Percentiles rank a stretch among this genome's conserved stretches.
These are phyloP conservation scores for Altica lythri DNA, from an alignment of 2,888 invertebrate genomes.

Conservation along the genomic window DNA sequence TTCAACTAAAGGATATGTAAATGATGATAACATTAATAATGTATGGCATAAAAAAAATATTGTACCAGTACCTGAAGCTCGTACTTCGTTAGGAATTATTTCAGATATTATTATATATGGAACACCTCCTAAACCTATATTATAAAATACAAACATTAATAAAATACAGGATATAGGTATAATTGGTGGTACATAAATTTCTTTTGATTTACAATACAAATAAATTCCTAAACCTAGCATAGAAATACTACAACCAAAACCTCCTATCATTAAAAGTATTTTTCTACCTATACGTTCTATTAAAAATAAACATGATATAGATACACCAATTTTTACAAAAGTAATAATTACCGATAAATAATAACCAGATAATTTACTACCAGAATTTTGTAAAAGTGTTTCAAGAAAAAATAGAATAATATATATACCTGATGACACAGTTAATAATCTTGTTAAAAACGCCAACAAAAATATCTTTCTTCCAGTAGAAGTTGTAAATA, in stretches of 20 bases:
- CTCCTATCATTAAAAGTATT: constrained; percentile 3
- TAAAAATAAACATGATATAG: background rate
- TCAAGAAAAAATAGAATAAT: constrained; percentile 77
- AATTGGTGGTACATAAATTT: background rate
- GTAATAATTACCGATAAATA: background rate
- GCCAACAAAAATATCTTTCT: background rate
- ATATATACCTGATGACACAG: constrained; percentile 66
- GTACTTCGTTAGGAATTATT: constrained; percentile 38
- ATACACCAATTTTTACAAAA: background rate
- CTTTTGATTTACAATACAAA: background rate
- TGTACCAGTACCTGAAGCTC: constrained; percentile 2
- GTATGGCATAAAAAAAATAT: background rate
- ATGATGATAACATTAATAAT: background rate
- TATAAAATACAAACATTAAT: background rate
- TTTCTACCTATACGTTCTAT: background rate
- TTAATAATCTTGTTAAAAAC: background rate
- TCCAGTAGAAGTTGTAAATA: background rate
- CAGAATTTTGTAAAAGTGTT: constrained; percentile 71
- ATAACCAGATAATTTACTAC: constrained; percentile 56
- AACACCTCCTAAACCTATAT: background rate
- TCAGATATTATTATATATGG: constrained; percentile 50
- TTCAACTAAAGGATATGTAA: background rate
- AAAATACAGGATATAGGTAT: no score
- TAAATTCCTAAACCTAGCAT: constrained; percentile 34
- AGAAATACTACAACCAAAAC: constrained; percentile 35